These are phyloP conservation scores for Whitmania pigra DNA, from an alignment of 1,140 invertebrate species.

Conservation along the genomic window DNA sequence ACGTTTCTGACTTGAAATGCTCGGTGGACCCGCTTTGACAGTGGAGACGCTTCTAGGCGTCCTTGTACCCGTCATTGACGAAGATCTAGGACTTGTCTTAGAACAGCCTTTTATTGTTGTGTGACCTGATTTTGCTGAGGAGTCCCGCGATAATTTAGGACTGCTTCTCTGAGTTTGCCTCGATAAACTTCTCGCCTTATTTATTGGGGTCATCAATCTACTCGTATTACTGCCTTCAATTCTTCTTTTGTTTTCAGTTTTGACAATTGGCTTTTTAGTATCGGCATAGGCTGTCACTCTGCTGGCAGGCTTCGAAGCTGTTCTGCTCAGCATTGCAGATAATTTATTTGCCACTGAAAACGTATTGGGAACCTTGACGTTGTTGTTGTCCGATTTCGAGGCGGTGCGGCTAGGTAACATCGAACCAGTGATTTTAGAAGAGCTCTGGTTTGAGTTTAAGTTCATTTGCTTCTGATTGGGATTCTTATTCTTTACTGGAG, in stretches of 20 bases:
- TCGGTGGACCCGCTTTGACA: too few species aligned
- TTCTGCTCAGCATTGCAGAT: neutral
- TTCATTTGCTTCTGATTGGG: too few species aligned
- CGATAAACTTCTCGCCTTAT: neutral
- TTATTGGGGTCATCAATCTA: neutral
- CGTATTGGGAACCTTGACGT: neutral
- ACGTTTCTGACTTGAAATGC: too few species aligned
- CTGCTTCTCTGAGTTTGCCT: neutral
- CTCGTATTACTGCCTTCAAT: neutral
- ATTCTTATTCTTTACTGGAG: too few species aligned
- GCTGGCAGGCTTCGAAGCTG: conserved; percentile 8
- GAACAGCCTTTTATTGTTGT: too few species aligned
- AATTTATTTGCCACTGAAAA: neutral
- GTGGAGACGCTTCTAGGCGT: too few species aligned
- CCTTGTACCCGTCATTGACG: too few species aligned
- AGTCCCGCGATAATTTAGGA: too few species aligned
- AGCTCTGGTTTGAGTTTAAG: too few species aligned
- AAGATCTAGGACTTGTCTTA: too few species aligned
- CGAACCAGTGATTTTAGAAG: too few species aligned
- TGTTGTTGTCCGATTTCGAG: neutral
- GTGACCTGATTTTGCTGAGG: too few species aligned
- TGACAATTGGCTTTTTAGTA: neutral
- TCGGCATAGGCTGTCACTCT: neutral
- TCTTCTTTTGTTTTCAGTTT: neutral
- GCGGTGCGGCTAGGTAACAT: neutral